Evolutionary conservation across 1,140 invertebrate species (phyloP).

Genomic region (Eumaeus atala): DNA sequence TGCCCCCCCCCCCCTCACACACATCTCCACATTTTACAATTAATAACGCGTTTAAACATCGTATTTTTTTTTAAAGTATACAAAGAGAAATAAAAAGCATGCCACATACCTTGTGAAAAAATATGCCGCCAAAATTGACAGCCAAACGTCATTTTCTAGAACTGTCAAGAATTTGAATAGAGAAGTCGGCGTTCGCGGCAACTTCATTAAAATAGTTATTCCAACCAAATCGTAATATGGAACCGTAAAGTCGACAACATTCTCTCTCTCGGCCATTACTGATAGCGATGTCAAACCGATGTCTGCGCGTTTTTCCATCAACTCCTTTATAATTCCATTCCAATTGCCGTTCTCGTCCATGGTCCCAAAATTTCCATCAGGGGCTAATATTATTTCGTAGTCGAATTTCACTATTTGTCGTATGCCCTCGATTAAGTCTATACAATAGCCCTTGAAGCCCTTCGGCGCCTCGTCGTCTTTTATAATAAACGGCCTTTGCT

Average conservation of each 20-base stretch:
- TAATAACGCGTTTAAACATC: no score
- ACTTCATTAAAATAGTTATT: constrained; percentile 92
- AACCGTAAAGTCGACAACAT: constrained; percentile 95
- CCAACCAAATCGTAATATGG: constrained; percentile 97
- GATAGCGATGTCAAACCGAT: constrained; percentile 91
- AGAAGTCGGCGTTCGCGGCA: constrained; percentile 86
- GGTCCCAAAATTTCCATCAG: constrained; percentile 87
- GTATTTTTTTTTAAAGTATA: no score
- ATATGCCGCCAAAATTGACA: constrained; percentile 95
- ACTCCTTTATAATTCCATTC: constrained; percentile 94
- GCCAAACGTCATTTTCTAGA: constrained; percentile 96
- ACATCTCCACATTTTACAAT: no score
- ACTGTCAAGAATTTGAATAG: constrained; percentile 98
- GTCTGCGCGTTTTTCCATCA: constrained; percentile 92
- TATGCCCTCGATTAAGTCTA: constrained; percentile 92
- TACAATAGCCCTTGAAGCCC: constrained; percentile 92
- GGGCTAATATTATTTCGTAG: constrained; percentile 87
- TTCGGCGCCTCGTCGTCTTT: constrained; percentile 78
- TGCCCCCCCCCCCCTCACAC: no score
- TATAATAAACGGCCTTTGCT: constrained; percentile 94
- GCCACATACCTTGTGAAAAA: constrained; percentile 87
- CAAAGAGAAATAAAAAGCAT: no score
- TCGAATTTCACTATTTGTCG: constrained; percentile 89
- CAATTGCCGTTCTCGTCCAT: constrained; percentile 91
- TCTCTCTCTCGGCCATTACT: constrained; percentile 96